These are phyloP conservation scores for Agriopis marginaria DNA, from an alignment of 2,888 invertebrate species.

Conservation along the genomic window DNA sequence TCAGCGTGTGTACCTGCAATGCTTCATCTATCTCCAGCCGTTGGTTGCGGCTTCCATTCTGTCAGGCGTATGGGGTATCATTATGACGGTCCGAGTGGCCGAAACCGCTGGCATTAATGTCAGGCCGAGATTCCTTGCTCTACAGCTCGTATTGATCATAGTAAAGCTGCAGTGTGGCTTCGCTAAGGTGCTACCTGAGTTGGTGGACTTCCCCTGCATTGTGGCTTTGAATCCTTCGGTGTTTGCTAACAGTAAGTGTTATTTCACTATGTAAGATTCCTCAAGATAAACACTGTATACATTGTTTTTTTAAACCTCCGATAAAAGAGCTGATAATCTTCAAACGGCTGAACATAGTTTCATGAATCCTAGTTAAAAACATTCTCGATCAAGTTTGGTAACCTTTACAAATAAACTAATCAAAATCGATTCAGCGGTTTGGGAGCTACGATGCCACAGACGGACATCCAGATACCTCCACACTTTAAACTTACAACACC, in stretches of 20 bases:
- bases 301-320: no score
- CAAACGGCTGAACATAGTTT: no score
- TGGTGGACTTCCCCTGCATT: slow-evolving; percentile 87
- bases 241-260: slow-evolving; percentile 88
- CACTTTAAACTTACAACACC: no score
- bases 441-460: no score
- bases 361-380: no score
- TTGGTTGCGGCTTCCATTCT: slow-evolving; percentile 88
- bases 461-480: no score
- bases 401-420: no score
- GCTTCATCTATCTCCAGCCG: slow-evolving; percentile 88
- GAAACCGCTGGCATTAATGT: slow-evolving; percentile 76
- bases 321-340: no score
- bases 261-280: no score
- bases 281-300: no score
- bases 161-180: slow-evolving; percentile 89
- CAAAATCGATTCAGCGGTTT: no score
- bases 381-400: no score
- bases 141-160: slow-evolving; percentile 88
- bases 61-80: slow-evolving; percentile 89
- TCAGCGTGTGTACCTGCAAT: slow-evolving; percentile 41
- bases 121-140: slow-evolving; percentile 82
- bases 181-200: slow-evolving; percentile 85
- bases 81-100: slow-evolving; percentile 85
- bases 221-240: slow-evolving; percentile 88